A percentile compares a stretch with the other conserved stretches of the same genome.
phyloP scores from a whole-genome alignment of 2,113 vertebrate species.

The Heteronetta atricapilla region DNA sequence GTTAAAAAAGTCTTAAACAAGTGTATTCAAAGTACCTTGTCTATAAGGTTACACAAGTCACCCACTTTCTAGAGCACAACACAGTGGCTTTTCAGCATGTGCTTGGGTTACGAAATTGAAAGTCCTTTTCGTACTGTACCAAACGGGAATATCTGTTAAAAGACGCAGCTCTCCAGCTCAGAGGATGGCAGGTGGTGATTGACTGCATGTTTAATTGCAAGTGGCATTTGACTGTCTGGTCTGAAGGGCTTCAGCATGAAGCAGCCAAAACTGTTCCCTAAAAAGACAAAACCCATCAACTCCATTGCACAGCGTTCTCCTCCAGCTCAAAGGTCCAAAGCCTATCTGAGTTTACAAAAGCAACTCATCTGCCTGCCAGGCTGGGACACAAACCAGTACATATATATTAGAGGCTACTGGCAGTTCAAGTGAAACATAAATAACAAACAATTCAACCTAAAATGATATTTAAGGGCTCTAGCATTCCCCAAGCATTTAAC shows the following conservation, averaged over 20 bases:
- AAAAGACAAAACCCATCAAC: slow-evolving; percentile 17
- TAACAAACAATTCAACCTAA: not conserved
- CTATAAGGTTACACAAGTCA: not conserved
- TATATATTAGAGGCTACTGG: not conserved
- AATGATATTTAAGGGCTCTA: not conserved
- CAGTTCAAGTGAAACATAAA: slow-evolving; percentile 6
- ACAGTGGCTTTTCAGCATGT: not conserved
- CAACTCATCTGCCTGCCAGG: not conserved
- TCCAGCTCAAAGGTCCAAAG: not conserved
- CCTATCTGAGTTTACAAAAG: not conserved
- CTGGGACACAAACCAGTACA: not conserved
- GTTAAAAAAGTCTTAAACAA: not conserved
- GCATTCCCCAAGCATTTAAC: not conserved
- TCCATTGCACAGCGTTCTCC: not conserved
- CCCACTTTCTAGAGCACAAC: not conserved
- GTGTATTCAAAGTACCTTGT: not conserved
- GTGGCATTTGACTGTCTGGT: not conserved
- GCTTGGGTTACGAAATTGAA: not conserved
- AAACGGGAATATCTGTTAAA: not conserved
- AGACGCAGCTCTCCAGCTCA: not conserved
- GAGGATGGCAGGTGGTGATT: not conserved
- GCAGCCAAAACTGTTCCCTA: not conserved
- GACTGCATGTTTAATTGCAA: not conserved
- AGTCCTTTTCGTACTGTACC: not conserved
- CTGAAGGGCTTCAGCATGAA: not conserved